Conservation (phyloP, 2,797 vertebrate genomes). For the Mareca penelope region DNA sequence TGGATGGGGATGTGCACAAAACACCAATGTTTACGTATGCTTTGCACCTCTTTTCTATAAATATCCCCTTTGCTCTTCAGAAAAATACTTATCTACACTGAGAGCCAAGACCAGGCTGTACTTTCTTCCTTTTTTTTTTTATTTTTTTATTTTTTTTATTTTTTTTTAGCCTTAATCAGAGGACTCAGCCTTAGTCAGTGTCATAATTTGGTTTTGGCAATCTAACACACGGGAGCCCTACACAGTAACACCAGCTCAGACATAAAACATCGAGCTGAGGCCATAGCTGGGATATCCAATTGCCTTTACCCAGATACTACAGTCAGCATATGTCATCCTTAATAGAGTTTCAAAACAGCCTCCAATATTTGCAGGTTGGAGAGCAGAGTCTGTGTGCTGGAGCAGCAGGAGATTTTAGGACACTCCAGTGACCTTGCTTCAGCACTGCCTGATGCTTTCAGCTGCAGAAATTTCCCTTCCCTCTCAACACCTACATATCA, state of each 20-base stretch:
- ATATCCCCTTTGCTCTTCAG: background rate
- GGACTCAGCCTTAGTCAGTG: background rate
- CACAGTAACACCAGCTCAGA: background rate
- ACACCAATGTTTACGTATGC: background rate
- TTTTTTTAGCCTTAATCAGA: background rate
- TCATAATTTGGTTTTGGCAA: background rate
- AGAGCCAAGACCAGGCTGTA: background rate
- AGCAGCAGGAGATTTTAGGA: background rate
- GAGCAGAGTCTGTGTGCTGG: background rate
- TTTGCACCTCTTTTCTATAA: background rate
- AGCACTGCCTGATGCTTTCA: background rate
- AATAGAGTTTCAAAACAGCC: conserved; percentile 18
- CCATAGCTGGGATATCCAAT: background rate
- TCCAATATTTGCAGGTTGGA: background rate
- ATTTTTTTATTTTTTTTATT: too few relatives aligned
- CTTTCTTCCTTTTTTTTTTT: background rate
- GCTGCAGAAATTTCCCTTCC: background rate
- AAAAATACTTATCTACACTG: background rate
- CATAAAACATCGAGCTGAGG: background rate
- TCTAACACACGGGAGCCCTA: background rate
- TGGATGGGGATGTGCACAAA: background rate
- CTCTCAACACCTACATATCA: background rate
- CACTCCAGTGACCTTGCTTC: background rate
- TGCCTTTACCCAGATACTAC: background rate
- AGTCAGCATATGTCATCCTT: background rate